Percentiles rank a stretch among this genome's conserved stretches.
Evolutionary conservation across 2,113 vertebrate genomes (phyloP).

Genomic region (Macquaria ambigua): DNA sequence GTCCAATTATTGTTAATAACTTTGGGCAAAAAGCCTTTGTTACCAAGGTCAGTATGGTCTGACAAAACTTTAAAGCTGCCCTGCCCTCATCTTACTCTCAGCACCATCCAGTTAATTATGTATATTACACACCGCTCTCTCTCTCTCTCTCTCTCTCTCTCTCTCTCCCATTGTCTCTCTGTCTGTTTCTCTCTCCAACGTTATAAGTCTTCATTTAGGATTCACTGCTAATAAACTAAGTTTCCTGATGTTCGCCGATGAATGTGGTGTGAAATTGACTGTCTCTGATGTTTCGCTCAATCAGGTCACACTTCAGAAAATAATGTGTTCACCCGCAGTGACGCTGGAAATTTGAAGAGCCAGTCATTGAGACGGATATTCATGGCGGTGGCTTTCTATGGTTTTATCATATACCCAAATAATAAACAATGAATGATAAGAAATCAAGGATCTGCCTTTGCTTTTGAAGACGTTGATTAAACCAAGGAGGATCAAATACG

Average conservation of each 20-base stretch:
- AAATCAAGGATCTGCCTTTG: slow-evolving; percentile 1
- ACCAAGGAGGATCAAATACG: slow-evolving; percentile 6
- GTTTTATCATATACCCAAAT: slow-evolving; percentile 3
- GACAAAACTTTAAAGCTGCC: slow-evolving; percentile 69
- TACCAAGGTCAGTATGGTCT: slow-evolving; percentile 73
- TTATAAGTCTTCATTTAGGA: slow-evolving; percentile 28
- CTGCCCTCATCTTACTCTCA: slow-evolving; percentile 55
- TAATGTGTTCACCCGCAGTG: slow-evolving; percentile 23
- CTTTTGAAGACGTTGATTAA: slow-evolving; percentile 18
- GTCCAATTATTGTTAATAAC: slow-evolving; percentile 77
- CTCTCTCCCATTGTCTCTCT: neutral
- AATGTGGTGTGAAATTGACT: slow-evolving; percentile 56
- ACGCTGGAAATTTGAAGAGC: slow-evolving; percentile 39
- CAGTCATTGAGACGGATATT: slow-evolving; percentile 21
- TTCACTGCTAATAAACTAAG: slow-evolving; percentile 36
- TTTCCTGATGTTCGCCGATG: slow-evolving; percentile 21
- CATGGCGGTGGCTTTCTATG: neutral
- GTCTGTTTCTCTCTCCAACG: neutral
- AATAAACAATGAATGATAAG: slow-evolving; percentile 29
- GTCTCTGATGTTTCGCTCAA: slow-evolving; percentile 34
- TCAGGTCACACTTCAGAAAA: slow-evolving; percentile 25
- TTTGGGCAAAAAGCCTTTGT: slow-evolving; percentile 70
- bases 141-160: neutral
- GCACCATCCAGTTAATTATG: slow-evolving; percentile 69
- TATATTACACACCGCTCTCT: slow-evolving; percentile 24